Percentiles rank a stretch among this genome's conserved stretches.
Conservation (phyloP, 2,888 invertebrate species). For the Tipula helvola region DNA sequence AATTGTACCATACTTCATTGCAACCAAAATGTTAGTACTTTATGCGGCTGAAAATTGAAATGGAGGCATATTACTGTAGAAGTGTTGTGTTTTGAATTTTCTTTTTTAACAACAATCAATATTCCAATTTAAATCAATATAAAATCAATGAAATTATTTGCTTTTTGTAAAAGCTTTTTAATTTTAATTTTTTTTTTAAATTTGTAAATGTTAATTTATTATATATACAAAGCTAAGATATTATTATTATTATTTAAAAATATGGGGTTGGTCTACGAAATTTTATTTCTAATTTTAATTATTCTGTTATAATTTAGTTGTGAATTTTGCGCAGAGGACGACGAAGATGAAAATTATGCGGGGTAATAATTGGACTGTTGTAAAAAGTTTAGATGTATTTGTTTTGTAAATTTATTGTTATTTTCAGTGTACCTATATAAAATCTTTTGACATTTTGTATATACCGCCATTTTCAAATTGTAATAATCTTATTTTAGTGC, state of each 20-base stretch:
- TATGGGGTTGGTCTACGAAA: not conserved
- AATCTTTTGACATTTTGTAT: not conserved
- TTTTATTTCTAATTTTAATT: not conserved
- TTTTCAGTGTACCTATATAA: no score
- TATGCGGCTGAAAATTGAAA: not conserved
- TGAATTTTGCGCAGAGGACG: not conserved
- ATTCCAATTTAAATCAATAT: not conserved
- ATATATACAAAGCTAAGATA: not conserved
- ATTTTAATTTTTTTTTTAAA: not conserved
- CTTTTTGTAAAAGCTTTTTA: not conserved
- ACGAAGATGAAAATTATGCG: not conserved
- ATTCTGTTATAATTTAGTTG: constrained; percentile 4
- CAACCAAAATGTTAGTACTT: not conserved
- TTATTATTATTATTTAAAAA: not conserved
- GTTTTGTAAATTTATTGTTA: not conserved
- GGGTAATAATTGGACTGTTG: not conserved
- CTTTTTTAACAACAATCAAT: not conserved
- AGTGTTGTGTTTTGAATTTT: no score
- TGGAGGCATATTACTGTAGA: no score
- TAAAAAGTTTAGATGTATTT: not conserved
- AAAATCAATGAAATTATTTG: not conserved
- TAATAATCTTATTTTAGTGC: not conserved
- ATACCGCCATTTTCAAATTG: not conserved
- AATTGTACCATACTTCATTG: not conserved
- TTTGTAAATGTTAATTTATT: not conserved